Percentiles rank a stretch among this genome's conserved stretches.
phyloP scores from a whole-genome alignment of 2,888 invertebrate species.

The Eupithecia inturbata region DNA sequence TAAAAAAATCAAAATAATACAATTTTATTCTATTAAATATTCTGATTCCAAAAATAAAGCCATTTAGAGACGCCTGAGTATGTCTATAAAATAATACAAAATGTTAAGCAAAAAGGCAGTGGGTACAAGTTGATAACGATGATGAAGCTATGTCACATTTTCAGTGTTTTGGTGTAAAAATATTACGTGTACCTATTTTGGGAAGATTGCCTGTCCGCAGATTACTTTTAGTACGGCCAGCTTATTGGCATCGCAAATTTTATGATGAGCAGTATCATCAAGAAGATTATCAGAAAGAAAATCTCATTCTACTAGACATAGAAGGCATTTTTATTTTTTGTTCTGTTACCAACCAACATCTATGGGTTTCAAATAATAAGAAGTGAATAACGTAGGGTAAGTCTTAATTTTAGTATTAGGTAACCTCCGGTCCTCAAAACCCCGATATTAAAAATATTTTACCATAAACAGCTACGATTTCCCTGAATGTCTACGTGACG shows the following conservation, averaged over 20 bases:
- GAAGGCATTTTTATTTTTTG: background rate
- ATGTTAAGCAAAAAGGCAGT: no score
- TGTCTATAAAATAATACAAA: no score
- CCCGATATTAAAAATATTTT: background rate
- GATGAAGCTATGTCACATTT: background rate
- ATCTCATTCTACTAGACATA: background rate
- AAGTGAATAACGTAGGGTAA: no score
- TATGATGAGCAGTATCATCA: background rate
- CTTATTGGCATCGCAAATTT: conserved; percentile 29
- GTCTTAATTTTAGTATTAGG: background rate
- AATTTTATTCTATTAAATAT: no score
- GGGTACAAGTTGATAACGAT: no score
- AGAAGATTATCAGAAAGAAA: background rate
- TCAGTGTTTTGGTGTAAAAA: background rate
- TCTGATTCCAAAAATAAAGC: no score
- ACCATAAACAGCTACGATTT: background rate
- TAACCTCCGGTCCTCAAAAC: background rate
- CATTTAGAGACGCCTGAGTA: no score
- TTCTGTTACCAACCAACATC: background rate
- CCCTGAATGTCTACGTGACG: background rate
- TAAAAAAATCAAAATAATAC: no score
- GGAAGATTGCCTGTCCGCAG: conserved; percentile 8
- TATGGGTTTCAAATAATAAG: background rate
- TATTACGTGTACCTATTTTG: conserved; percentile 8
- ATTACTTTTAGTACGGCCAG: conserved; percentile 20